Percentiles rank a stretch among this genome's conserved stretches.
Conservation (phyloP, 2,797 vertebrate genomes). For the Syngnathus acus region DNA sequence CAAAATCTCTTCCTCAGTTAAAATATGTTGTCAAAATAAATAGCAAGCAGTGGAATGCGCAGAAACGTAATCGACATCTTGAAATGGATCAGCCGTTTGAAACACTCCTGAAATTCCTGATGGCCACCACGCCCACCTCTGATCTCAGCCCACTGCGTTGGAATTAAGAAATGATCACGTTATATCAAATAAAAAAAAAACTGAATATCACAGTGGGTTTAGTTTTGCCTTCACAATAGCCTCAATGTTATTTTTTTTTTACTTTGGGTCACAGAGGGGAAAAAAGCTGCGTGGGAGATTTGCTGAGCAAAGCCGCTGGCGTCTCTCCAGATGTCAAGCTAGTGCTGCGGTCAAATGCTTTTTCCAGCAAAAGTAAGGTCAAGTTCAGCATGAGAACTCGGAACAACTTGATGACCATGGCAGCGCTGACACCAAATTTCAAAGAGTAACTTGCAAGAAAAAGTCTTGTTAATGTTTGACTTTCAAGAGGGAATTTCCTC, state of each 20-base stretch:
- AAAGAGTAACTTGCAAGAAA: not conserved
- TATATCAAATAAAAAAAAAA: not conserved
- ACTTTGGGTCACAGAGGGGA: conserved; percentile 17
- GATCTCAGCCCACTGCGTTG: too few relatives aligned
- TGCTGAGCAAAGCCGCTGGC: conserved; percentile 40
- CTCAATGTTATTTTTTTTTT: conserved; percentile 31
- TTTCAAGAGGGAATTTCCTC: conserved; percentile 17
- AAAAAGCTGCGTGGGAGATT: conserved; percentile 39
- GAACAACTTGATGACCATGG: conserved; percentile 25
- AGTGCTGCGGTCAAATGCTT: conserved; percentile 30
- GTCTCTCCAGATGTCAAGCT: conserved; percentile 42
- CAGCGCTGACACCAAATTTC: not conserved
- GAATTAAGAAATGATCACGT: too few relatives aligned
- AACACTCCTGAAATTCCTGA: too few relatives aligned
- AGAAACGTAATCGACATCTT: too few relatives aligned
- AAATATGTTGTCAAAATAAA: too few relatives aligned
- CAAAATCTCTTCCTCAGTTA: too few relatives aligned
- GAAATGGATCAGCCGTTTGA: too few relatives aligned
- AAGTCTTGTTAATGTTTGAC: conserved; percentile 26
- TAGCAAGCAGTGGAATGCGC: too few relatives aligned
- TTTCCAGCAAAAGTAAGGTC: conserved; percentile 57
- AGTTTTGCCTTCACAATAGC: conserved; percentile 31
- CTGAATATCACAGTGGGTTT: conserved; percentile 26
- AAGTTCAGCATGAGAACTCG: conserved; percentile 23
- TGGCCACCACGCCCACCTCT: too few relatives aligned